These are phyloP conservation scores for Vidua macroura DNA, from an alignment of 2,113 vertebrate species.

Conservation along the genomic window DNA sequence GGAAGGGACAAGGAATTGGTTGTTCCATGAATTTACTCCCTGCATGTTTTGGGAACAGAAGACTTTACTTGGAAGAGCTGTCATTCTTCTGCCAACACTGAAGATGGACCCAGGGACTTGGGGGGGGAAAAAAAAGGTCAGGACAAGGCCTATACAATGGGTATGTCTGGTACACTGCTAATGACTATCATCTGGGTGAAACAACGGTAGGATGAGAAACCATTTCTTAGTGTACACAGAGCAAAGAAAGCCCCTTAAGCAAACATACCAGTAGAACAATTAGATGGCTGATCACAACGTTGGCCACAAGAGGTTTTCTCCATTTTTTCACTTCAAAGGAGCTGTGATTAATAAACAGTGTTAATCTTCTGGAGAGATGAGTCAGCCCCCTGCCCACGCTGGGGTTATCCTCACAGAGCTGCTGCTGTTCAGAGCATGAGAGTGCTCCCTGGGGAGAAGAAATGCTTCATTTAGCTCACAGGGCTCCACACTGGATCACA, in stretches of 20 bases:
- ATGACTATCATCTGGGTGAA: slow-evolving; percentile 62
- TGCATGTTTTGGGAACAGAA: neutral
- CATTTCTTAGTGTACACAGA: slow-evolving; percentile 54
- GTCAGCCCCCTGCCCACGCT: slow-evolving; percentile 12
- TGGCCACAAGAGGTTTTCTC: slow-evolving; percentile 51
- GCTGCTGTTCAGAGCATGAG: slow-evolving; percentile 23
- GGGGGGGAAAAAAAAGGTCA: neutral
- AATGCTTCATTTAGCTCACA: neutral
- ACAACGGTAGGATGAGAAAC: slow-evolving; percentile 53
- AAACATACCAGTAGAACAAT: slow-evolving; percentile 67
- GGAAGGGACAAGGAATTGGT: neutral
- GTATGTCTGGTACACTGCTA: slow-evolving; percentile 40
- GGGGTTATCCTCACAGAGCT: slow-evolving; percentile 47
- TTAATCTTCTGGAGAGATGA: slow-evolving; percentile 60
- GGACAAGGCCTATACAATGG: slow-evolving; percentile 26
- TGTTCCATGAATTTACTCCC: neutral
- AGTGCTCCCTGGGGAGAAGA: neutral
- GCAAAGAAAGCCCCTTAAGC: slow-evolving; percentile 66
- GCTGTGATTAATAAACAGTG: slow-evolving; percentile 59
- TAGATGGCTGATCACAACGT: slow-evolving; percentile 52
- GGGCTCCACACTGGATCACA: slow-evolving; percentile 15
- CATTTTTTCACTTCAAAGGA: slow-evolving; percentile 62
- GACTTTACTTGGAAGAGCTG: neutral
- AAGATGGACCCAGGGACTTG: neutral
- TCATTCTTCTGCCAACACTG: neutral